These are phyloP conservation scores for Cryptosula pallasiana DNA, from an alignment of 2,888 invertebrate genomes.

Conservation along the genomic window DNA sequence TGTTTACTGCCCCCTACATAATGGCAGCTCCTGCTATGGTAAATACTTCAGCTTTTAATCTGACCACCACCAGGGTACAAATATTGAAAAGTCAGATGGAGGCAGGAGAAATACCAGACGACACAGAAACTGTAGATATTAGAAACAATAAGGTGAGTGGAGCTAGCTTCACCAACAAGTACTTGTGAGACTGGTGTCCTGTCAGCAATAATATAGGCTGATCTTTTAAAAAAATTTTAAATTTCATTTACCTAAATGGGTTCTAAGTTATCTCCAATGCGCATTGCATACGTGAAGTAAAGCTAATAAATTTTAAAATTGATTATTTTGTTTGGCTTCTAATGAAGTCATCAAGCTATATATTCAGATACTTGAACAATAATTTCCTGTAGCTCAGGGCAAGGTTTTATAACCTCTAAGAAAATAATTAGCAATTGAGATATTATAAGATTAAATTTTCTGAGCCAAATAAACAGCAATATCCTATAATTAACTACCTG, in stretches of 20 bases:
- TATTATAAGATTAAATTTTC: neutral
- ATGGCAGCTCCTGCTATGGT: slow-evolving; percentile 28
- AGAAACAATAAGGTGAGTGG: slow-evolving; percentile 41
- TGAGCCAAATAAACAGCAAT: neutral
- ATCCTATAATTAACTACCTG: neutral
- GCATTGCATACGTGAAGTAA: no score
- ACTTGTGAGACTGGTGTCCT: no score
- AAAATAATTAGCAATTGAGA: neutral
- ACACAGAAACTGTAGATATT: slow-evolving; percentile 42
- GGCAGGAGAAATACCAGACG: slow-evolving; percentile 35
- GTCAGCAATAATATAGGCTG: no score
- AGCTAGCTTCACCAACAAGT: no score
- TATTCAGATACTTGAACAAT: neutral
- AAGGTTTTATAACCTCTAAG: no score
- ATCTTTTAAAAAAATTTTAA: no score
- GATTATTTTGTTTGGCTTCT: neutral
- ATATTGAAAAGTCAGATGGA: slow-evolving; percentile 45
- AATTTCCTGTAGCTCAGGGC: neutral
- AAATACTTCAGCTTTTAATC: slow-evolving; percentile 31
- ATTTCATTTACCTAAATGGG: no score
- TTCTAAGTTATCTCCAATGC: no score
- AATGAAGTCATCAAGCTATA: neutral
- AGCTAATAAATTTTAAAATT: no score
- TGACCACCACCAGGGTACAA: slow-evolving; percentile 43
- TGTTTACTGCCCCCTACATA: slow-evolving; percentile 32